Percentiles rank a stretch among this genome's conserved stretches.
phyloP scores from a whole-genome alignment of 1,140 invertebrate species.

The Trachelipus rathkii region DNA sequence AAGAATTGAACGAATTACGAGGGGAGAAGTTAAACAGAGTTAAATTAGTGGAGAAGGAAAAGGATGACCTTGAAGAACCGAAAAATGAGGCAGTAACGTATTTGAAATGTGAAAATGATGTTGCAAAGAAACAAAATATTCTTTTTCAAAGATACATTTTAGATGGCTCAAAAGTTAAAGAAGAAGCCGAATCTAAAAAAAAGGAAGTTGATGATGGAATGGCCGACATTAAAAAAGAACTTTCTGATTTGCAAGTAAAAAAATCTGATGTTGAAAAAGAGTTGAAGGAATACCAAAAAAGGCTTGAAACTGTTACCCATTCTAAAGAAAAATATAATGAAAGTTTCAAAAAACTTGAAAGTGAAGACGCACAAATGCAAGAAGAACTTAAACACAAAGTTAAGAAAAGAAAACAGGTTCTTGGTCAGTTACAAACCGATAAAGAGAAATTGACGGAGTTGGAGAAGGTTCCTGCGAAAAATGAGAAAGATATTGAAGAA shows the following conservation, averaged over 20 bases:
- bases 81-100: slow-evolving; percentile 82
- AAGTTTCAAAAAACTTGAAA: slow-evolving; percentile 47
- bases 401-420: slow-evolving; percentile 47
- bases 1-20: slow-evolving; percentile 70
- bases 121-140: slow-evolving; percentile 64
- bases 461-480: slow-evolving; percentile 63
- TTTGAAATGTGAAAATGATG: slow-evolving; percentile 72
- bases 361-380: slow-evolving; percentile 48
- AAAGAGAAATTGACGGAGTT: slow-evolving; percentile 53
- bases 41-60: slow-evolving; percentile 84
- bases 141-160: slow-evolving; percentile 66
- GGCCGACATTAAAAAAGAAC: slow-evolving; percentile 55
- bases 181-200: slow-evolving; percentile 55
- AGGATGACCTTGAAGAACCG: slow-evolving; percentile 74
- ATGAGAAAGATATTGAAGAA: slow-evolving; percentile 66
- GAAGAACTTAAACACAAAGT: slow-evolving; percentile 47
- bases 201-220: slow-evolving; percentile 55
- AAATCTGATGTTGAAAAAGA: slow-evolving; percentile 57
- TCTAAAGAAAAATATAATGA: slow-evolving; percentile 44
- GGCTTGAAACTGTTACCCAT: slow-evolving; percentile 39
- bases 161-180: slow-evolving; percentile 40
- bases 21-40: slow-evolving; percentile 84
- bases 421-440: slow-evolving; percentile 42
- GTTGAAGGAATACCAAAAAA: slow-evolving; percentile 55
- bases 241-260: slow-evolving; percentile 52